Base-by-base conservation (phyloP, 2,888 invertebrate genomes). In the Ochropleura leucogaster region DNA sequence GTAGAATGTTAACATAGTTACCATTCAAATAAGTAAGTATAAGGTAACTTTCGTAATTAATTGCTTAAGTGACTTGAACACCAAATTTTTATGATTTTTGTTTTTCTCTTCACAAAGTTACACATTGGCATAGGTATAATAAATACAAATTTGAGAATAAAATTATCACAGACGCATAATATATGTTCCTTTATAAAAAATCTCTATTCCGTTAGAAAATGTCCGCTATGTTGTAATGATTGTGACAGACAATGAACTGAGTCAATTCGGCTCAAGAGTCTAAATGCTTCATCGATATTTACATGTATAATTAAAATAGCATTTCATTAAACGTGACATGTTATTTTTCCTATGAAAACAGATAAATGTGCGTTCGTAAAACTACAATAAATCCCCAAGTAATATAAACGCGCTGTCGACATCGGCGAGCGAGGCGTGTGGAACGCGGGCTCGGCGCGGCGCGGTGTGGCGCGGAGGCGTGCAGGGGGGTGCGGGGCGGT, bases 361-460 rank as follows among this genome's bases (percentile, higher is more conserved):
- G 92, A 94, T 92, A 93, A 92, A 95, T 93, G 92, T 93, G 91
- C 91, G 92, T 95, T 94, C 92, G 93, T 93, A 93, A 92, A 95
- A 94, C 92, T 95, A 95, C 94, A 94, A 95, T 95, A 94, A 95
- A 95, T 95, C 93, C 90, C 90, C 90, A 92, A 93, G 94, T 95
- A 94, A 95, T 95, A 95, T 94, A 95, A 95, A 94, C 94, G 94
- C 93, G 93, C 93, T 94, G 95, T 95, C 95, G 94, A 92, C 94
- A 91, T 92, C 84, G 90, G 88, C 90, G 90, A 89, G 89, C 87
- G 89, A 86, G 87, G 91, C 90, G 90, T 88, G 89, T 89, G 92
- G 89, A 88, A 89, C 88, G 88, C 88, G 86, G 89, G 83, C 88
- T 85, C 83, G 77, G 88, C 87, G 87, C 88, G 85, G 78, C 88